Evolutionary conservation across 2,113 vertebrate species (phyloP).

Genomic region (Perca flavescens): DNA sequence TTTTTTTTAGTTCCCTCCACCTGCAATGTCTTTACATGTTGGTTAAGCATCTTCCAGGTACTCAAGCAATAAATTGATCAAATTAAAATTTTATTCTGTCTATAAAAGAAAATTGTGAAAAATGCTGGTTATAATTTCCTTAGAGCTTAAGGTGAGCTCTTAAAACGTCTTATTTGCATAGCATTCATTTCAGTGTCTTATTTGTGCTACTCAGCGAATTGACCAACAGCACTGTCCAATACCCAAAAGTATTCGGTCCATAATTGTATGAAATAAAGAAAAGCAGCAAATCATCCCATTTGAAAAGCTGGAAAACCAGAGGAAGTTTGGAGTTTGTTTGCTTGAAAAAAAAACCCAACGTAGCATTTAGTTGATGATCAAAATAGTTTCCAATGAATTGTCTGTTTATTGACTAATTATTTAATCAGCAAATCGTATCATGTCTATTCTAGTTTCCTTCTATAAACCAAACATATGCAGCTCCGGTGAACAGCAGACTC

Average conservation of each 20-base stretch:
- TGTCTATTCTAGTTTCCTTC: not conserved
- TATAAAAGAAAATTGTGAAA: not conserved
- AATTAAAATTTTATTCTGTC: not conserved
- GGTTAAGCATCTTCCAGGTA: not conserved
- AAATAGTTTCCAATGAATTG: not conserved
- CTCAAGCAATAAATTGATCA: not conserved
- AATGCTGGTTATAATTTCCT: too few species aligned
- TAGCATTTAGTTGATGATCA: not conserved
- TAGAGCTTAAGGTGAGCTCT: not conserved
- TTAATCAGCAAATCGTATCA: not conserved
- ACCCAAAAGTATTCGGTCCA: not conserved
- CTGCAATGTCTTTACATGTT: not conserved
- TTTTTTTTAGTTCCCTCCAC: not conserved
- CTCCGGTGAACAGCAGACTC: constrained; percentile 9
- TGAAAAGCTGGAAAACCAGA: not conserved
- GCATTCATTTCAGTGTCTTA: not conserved
- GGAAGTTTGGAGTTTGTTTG: not conserved
- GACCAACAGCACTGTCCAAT: not conserved
- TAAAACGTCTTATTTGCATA: not conserved
- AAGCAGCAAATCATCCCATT: not conserved
- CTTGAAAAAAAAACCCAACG: not conserved
- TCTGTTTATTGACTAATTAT: not conserved
- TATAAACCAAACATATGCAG: not conserved
- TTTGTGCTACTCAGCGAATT: not conserved
- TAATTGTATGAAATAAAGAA: not conserved